Conservation (phyloP, 2,888 invertebrate species). For the Drosophila atripex region DNA sequence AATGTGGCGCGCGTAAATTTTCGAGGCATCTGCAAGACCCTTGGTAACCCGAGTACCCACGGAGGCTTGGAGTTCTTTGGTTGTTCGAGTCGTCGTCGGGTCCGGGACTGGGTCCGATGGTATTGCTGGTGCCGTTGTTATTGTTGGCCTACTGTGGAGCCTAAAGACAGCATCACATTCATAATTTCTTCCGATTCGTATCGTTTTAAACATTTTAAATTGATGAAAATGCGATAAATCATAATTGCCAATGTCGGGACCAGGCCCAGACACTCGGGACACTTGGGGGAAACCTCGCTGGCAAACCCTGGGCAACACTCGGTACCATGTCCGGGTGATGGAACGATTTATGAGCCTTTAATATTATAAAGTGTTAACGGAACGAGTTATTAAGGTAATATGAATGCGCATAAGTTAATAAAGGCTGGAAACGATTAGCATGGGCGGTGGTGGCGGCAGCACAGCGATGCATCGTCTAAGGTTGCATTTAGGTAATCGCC, state of each 20-base stretch:
- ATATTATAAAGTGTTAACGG: slow-evolving; percentile 83
- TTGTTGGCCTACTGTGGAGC: slow-evolving; percentile 80
- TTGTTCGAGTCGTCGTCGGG: slow-evolving; percentile 32
- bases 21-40: slow-evolving; percentile 42
- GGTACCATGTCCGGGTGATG: slow-evolving; percentile 62
- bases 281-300: slow-evolving; percentile 11
- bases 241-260: slow-evolving; percentile 74
- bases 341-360: slow-evolving; percentile 79
- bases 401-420: slow-evolving; percentile 80
- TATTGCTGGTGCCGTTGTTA: slow-evolving; percentile 53
- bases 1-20: slow-evolving; percentile 70
- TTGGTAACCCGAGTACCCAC: slow-evolving; percentile 64
- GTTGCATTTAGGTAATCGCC: slow-evolving; percentile 56
- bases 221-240: slow-evolving; percentile 83
- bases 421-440: slow-evolving; percentile 64
- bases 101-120: slow-evolving; percentile 39
- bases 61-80: slow-evolving; percentile 31
- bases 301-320: slow-evolving; percentile 31
- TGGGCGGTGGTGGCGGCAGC: slow-evolving; percentile 37
- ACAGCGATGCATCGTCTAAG: slow-evolving; percentile 53
- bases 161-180: slow-evolving; percentile 77
- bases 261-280: slow-evolving; percentile 12
- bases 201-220: slow-evolving; percentile 82
- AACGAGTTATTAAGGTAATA: slow-evolving; percentile 81
- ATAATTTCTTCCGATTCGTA: slow-evolving; percentile 80